Evolutionary conservation across 2,888 invertebrate species (phyloP).

Genomic region (Ochropacha duplaris): DNA sequence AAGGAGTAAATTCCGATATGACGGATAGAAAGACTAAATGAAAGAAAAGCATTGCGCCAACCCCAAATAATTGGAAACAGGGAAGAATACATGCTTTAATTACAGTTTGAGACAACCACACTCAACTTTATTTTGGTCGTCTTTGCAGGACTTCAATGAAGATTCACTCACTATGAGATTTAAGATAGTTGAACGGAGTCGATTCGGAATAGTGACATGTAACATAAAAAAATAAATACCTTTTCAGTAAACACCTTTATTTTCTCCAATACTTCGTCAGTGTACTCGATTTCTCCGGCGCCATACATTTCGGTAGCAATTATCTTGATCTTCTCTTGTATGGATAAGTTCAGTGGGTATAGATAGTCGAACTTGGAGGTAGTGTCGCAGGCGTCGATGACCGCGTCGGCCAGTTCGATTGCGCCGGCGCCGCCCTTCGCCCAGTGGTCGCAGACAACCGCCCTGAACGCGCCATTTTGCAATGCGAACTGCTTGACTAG

Average conservation of each 20-base stretch:
- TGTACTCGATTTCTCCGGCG: constrained; percentile 92
- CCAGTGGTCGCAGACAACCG: constrained; percentile 96
- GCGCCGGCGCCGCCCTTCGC: constrained; percentile 95
- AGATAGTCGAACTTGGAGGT: constrained; percentile 86
- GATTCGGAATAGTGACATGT: no score
- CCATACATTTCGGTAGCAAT: constrained; percentile 98
- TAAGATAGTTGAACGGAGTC: no score
- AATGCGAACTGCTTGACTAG: constrained; percentile 88
- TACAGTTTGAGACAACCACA: no score
- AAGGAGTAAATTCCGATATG: no score
- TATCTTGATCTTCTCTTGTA: constrained; percentile 93
- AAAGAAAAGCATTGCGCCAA: no score
- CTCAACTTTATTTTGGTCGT: no score
- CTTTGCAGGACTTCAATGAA: no score
- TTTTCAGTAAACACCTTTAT: constrained; percentile 88
- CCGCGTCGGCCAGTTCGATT: constrained; percentile 91
- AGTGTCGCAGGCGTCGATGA: constrained; percentile 89
- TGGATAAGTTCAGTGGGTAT: constrained; percentile 86
- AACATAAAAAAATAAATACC: no score
- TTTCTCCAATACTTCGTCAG: constrained; percentile 87
- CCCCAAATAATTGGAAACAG: no score
- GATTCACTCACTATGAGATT: no score
- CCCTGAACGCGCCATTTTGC: constrained; percentile 92
- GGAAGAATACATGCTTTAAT: no score
- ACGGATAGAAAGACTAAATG: no score